A percentile compares a stretch with the other conserved stretches of the same genome.
Conservation (phyloP, 2,113 vertebrate species). For the Pseudorectes ferrugineus region DNA sequence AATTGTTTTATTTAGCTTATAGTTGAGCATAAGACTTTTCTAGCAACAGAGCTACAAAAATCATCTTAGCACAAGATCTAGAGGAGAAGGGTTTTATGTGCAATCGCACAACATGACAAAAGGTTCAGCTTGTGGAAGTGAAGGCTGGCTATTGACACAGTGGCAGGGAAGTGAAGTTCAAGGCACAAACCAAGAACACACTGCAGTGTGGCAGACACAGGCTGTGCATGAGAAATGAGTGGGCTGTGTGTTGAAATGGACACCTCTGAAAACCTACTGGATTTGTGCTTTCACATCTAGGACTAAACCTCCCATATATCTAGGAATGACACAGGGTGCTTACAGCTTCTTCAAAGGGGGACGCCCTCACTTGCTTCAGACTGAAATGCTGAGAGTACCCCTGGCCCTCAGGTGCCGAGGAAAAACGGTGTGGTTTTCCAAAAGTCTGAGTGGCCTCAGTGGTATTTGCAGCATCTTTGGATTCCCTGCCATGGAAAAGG, state of each 20-base stretch:
- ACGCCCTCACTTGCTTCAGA: not conserved
- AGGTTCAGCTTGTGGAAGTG: not conserved
- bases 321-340: not conserved
- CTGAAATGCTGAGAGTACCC: not conserved
- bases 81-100: not conserved
- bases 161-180: not conserved
- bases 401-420: not conserved
- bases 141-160: not conserved
- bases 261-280: not conserved
- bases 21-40: constrained; percentile 31
- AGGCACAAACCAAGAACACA: not conserved
- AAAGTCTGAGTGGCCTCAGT: not conserved
- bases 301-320: not conserved
- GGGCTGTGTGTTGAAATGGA: not conserved
- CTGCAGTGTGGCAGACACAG: not conserved
- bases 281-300: not conserved
- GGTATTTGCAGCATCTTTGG: not conserved
- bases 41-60: constrained; percentile 11
- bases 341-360: not conserved
- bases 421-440: not conserved
- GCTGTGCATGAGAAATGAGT: not conserved
- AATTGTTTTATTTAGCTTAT: constrained; percentile 52
- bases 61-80: not conserved
- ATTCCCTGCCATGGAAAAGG: not conserved
- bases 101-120: not conserved